A percentile compares a stretch with the other conserved stretches of the same genome.
Evolutionary conservation across 1,140 invertebrate species (phyloP).

Genomic region (Drosophila busckii): DNA sequence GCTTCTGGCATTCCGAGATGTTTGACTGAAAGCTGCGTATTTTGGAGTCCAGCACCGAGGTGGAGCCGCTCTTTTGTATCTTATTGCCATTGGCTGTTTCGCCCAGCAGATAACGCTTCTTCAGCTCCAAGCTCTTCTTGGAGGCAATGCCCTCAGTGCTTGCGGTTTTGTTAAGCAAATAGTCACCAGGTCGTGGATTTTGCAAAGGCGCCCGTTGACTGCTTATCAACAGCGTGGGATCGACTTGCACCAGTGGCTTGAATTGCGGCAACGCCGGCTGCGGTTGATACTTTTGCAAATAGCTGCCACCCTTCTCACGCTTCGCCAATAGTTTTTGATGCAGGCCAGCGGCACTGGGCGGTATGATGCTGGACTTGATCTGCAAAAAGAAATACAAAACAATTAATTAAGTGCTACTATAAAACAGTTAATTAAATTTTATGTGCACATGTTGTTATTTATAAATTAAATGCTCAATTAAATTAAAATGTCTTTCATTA

Average conservation of each 20-base stretch:
- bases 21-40: constrained; percentile 89
- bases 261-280: constrained; percentile 80
- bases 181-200: constrained; percentile 84
- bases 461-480: no score
- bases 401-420: not conserved
- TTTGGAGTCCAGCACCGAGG: constrained; percentile 89
- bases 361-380: constrained; percentile 68
- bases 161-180: constrained; percentile 88
- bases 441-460: no score
- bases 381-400: not conserved
- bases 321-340: constrained; percentile 57
- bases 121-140: constrained; percentile 90
- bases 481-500: no score
- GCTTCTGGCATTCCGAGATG: constrained; percentile 93
- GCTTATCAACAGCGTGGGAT: constrained; percentile 64
- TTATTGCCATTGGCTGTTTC: constrained; percentile 81
- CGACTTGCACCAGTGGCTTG: constrained; percentile 80
- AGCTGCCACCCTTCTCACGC: constrained; percentile 57
- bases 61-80: constrained; percentile 90
- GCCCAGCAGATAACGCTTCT: constrained; percentile 89
- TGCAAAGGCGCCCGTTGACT: constrained; percentile 66
- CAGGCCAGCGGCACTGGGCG: constrained; percentile 40
- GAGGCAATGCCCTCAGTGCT: constrained; percentile 92
- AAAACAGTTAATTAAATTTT: no score
- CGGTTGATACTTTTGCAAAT: constrained; percentile 66